These are phyloP conservation scores for Oeneis ivallda DNA, from an alignment of 2,888 invertebrate genomes.

Conservation along the genomic window DNA sequence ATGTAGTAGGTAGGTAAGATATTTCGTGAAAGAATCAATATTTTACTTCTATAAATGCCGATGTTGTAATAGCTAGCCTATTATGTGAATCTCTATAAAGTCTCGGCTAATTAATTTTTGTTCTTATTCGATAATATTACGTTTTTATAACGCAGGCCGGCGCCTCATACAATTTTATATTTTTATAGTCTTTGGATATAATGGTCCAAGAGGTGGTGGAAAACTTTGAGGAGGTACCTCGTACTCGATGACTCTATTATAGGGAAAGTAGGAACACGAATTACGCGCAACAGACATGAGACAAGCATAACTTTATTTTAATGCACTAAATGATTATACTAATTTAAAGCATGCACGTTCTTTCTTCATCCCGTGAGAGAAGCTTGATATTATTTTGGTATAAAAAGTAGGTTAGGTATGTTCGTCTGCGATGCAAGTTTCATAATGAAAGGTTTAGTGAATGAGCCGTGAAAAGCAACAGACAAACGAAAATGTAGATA, in stretches of 20 bases:
- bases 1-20: neutral
- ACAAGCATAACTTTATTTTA: too few relatives aligned
- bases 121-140: slow-evolving; percentile 15
- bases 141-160: slow-evolving; percentile 22
- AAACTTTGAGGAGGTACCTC: neutral
- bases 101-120: slow-evolving; percentile 22
- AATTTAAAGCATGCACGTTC: too few relatives aligned
- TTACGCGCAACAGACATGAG: too few relatives aligned
- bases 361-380: too few relatives aligned
- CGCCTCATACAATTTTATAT: slow-evolving; percentile 20
- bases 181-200: slow-evolving; percentile 23
- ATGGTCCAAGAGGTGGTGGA: slow-evolving; percentile 1
- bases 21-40: slow-evolving; percentile 11
- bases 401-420: too few relatives aligned
- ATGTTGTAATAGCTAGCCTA: slow-evolving; percentile 15
- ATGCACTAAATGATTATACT: too few relatives aligned
- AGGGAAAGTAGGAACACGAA: too few relatives aligned
- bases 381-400: too few relatives aligned
- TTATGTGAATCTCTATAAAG: slow-evolving; percentile 18
- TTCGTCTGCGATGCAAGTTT: too few relatives aligned
- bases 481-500: too few relatives aligned
- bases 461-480: too few relatives aligned
- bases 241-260: neutral
- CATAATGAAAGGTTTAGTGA: too few relatives aligned
- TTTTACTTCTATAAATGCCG: slow-evolving; percentile 9